Evolutionary conservation across 2,888 invertebrate species (phyloP), one percentile per base, ranked within the genome.

Genomic region (Xestia rhomboidea): DNA sequence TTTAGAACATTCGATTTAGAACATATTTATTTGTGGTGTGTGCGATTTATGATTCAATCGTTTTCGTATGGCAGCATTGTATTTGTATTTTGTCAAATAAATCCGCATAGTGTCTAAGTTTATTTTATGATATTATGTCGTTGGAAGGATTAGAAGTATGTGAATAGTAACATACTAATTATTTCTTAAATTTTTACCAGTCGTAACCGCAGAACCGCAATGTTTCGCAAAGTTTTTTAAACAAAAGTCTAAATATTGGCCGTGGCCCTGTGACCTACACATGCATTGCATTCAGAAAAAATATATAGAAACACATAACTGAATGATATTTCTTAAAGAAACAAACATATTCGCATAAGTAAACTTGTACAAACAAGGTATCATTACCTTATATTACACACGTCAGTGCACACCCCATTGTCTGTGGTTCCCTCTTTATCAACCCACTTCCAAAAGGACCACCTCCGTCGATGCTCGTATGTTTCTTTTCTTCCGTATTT

Each of bases 241-340:
- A 83, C 86, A 77, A 87, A 69, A 67, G 73, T 64, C 72, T 68
- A 38, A 66, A 62, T 57, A 67, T 62, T 70, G 75, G 57, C 87
- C 87, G 46, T 85, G 77, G 70, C 75, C 68, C 63, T 86, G 67
- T 83, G 68, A 80, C 76, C 79, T 79, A 72, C 68, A 63, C 71
- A 72, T 46, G 30, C 38, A 68, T 38, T 54, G 49, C 21, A 34
- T 34, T 21, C 21, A 34, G 60, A 30, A 60, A 62, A 34, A 34
- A 10, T 10, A 10, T 10, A 34, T 21, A 30, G 34, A 34, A 62
- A 72, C 68, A 68, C 66, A 74, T 27, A 34, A 57, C 46, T 72
- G 27, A 68, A 62, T 51, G 60, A 62, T 60, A 15, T n/a, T 76
- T n/a, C 6, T 57, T n/a, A 51, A 69, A 66, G 24, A 27, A 60